Base-by-base conservation (phyloP, 2,797 vertebrate genomes). In the Mastacembelus armatus region DNA sequence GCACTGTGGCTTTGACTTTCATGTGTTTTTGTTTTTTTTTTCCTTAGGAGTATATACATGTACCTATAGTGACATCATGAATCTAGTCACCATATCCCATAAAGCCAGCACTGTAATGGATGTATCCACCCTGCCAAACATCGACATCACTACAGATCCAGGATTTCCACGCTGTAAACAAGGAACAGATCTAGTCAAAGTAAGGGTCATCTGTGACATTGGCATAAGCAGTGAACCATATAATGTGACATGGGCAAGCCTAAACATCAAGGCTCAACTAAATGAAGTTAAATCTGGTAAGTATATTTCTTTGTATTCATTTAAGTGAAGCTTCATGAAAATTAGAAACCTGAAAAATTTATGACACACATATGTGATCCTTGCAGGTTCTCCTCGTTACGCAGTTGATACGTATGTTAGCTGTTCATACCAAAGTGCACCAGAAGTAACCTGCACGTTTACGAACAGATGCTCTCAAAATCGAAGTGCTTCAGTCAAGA, bases 31-130 rank as follows among this genome's bases (percentile, higher is more conserved):
- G 2, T 49, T 10, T 11, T 40, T 44, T 27, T 8, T 47, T 45
- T 42, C 35, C 16, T 39, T n/a, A 94, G 93, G 93, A 38, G 35
- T 16, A 3, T 91, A 91, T 69, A 55, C 5, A 0, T 94, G 93
- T 64, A 0, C 10, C 4, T 93, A 85, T 61, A 0, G 0, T 0
- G 1, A 12, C 12, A 12, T n/a, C n/a, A n/a, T n/a, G n/a, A n/a
- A n/a, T n/a, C n/a, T n/a, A 0, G 0, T 0, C 0, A 33, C 0
- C 0, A 83, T 93, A 42, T 0, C 0, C 1, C 85, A 93, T 74
- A 65, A 1, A 66, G 92, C 86, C 66, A 82, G 54, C 0, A 38
- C 1, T 10, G 0, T 3, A 4, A 1, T 94, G 74, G 70, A 91
- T 8, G 19, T 93, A 4, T 73, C 81, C 7, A 75, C 91, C 24